Evolutionary conservation across 2,797 vertebrate genomes (phyloP).

Genomic region (Sylvia borin): DNA sequence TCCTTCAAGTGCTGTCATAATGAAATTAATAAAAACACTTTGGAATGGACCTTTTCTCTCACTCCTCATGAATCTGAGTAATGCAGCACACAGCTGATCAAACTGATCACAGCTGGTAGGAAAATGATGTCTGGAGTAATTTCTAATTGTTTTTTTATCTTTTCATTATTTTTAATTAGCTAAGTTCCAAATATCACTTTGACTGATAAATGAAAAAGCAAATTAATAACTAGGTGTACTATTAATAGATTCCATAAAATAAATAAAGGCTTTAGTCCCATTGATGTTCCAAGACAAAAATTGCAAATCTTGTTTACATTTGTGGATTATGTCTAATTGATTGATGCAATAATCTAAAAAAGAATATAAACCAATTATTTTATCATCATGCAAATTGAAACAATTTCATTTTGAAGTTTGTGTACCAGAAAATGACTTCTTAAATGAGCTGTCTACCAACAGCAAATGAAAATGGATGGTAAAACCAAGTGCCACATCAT

Average conservation of each 20-base stretch:
- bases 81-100: background rate
- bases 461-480: conserved; percentile 48
- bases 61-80: background rate
- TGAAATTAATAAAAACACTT: background rate
- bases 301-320: conserved; percentile 41
- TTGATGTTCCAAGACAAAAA: conserved; percentile 22
- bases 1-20: background rate
- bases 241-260: background rate
- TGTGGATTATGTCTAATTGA: conserved; percentile 44
- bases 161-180: conserved; percentile 5
- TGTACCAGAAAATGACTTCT: conserved; percentile 73
- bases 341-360: conserved; percentile 28
- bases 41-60: background rate
- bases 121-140: background rate
- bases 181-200: background rate
- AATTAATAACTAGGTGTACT: background rate
- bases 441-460: conserved; percentile 46
- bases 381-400: conserved; percentile 58
- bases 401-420: conserved; percentile 69
- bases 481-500: background rate
- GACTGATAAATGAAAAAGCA: background rate
- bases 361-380: conserved; percentile 48
- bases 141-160: background rate
- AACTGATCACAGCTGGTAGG: background rate
- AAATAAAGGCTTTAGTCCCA: background rate